These are phyloP conservation scores for Saimiri boliviensis DNA, from an alignment of 2,113 vertebrate species.

Conservation along the genomic window DNA sequence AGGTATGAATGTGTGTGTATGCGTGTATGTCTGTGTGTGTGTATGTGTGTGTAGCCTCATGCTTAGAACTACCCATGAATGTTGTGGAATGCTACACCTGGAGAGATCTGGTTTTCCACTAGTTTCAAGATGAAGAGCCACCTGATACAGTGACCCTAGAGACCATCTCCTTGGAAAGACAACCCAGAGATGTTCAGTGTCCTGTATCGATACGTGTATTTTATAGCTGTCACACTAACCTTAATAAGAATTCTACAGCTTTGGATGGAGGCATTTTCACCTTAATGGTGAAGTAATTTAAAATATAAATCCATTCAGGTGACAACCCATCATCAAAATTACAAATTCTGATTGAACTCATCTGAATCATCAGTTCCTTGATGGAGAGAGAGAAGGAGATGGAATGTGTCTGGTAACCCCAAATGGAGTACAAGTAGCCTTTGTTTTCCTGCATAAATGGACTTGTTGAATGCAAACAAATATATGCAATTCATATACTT, in stretches of 20 bases:
- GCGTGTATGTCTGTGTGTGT: conserved; percentile 29
- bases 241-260: conserved; percentile 73
- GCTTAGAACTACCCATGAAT: conserved; percentile 80
- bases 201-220: conserved; percentile 73
- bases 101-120: conserved; percentile 44
- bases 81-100: conserved; percentile 66
- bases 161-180: conserved; percentile 52
- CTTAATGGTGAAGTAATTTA: conserved; percentile 66
- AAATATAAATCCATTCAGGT: conserved; percentile 65
- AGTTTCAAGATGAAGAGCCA: conserved; percentile 58
- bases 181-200: conserved; percentile 65
- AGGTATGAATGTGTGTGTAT: conserved; percentile 54
- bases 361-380: conserved; percentile 62
- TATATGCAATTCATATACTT: conserved; percentile 85
- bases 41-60: conserved; percentile 64
- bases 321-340: conserved; percentile 60
- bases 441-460: conserved; percentile 79
- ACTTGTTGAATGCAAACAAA: conserved; percentile 82
- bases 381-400: conserved; percentile 67
- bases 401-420: conserved; percentile 65
- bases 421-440: conserved; percentile 77
- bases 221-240: conserved; percentile 77
- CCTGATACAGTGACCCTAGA: conserved; percentile 36
- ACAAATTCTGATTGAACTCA: conserved; percentile 58
- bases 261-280: conserved; percentile 64